Base-by-base conservation (phyloP, 2,797 vertebrate genomes). In the Todus mexicanus region DNA sequence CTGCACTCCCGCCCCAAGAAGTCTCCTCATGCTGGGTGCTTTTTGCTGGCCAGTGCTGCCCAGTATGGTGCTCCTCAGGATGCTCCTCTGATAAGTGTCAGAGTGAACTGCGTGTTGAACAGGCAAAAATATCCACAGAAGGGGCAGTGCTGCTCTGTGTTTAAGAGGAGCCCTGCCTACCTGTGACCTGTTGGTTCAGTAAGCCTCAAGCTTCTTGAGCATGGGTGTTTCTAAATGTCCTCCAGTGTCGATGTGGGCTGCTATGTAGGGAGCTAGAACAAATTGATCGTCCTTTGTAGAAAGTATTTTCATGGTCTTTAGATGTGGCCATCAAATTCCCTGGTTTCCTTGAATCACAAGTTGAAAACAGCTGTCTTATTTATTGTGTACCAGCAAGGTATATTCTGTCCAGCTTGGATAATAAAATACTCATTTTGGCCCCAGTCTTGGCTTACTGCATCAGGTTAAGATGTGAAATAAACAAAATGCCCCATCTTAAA, bases 1-100 rank as follows among this genome's bases (percentile, higher is more conserved):
- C 10, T 19, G 27, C 2, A 1, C 12, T 59, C 17, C 40, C n/a
- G 25, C 43, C 47, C 81, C 0, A 1, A 66, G 43, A 42, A 64
- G 20, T 54, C 20, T 84, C 25, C 35, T 15, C 3, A 38, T 14
- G n/a, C 13, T 1, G 4, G 47, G 22, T 0, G 0, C 65, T 66
- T 1, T 0, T 15, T 63, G 57, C 29, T 2, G 1, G 31, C 61
- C 47, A 7, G 40, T 31, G 33, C 69, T 84, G 56, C 19, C 17
- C 2, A 1, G 25, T 15, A 3, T 2, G 1, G 26, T 38, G 65
- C 40, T 81, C 16, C 42, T 84, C 40, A 43, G 35, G 57, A 23
- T 68, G 25, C 42, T 72, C 56, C 71, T 84, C 17, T 7, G 10
- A 20, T 59, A 56, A 60, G 31, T 25, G 22, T 19, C 31, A 31